phyloP scores from a whole-genome alignment of 2,888 invertebrate genomes.

The Eupithecia vulgata region DNA sequence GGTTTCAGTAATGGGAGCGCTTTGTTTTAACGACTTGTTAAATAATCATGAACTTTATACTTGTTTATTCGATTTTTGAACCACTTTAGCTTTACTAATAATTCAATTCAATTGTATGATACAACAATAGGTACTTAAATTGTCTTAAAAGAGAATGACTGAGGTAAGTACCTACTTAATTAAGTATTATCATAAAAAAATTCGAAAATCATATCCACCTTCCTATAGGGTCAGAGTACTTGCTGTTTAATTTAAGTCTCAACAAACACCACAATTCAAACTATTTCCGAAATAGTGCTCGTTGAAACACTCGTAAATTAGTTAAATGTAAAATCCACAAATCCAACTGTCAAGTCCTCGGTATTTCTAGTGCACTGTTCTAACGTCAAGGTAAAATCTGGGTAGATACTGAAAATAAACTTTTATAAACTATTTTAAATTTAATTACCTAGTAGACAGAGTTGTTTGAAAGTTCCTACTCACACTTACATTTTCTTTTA shows the following conservation, averaged over 20 bases:
- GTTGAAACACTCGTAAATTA: conserved; percentile 27
- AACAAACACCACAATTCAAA: conserved; percentile 18
- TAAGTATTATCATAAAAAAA: neutral
- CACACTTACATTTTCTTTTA: too few species aligned
- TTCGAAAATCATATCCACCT: neutral
- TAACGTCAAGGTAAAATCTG: conserved; percentile 25
- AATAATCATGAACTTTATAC: neutral
- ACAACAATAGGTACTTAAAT: neutral
- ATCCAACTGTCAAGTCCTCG: conserved; percentile 35
- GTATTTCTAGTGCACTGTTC: conserved; percentile 44
- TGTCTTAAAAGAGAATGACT: neutral
- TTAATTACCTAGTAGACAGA: neutral
- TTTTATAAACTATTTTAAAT: neutral
- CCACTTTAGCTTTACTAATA: neutral
- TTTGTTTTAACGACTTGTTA: conserved; percentile 10
- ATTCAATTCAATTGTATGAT: neutral
- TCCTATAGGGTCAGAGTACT: neutral
- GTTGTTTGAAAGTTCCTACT: neutral
- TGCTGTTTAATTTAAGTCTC: neutral
- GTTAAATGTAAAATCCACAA: conserved; percentile 24
- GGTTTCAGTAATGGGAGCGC: conserved; percentile 15
- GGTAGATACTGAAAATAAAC: neutral
- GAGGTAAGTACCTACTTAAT: too few species aligned
- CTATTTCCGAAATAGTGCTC: conserved; percentile 6
- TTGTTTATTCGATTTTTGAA: neutral